Base-by-base conservation (phyloP, 1,140 invertebrate genomes). In the Psilanteris sp. region DNA sequence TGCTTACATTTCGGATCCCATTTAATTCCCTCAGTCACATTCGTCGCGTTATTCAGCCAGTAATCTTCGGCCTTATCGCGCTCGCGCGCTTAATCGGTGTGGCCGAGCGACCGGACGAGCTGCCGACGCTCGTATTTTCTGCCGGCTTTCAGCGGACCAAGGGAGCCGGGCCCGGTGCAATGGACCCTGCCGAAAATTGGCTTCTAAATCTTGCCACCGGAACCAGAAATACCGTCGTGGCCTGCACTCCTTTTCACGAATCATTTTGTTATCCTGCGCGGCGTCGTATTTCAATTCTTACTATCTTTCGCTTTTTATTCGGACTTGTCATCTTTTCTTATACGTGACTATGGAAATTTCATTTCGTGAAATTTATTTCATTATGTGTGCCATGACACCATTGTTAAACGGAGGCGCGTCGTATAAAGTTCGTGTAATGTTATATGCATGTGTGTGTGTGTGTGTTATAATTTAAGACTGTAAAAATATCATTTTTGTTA, bases 121-220 rank as follows among this genome's bases (percentile, higher is more conserved):
- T 54, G 31, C 57, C 57, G 43, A 41, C 39, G 74, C 57, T 72
- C 67, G 59, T 77, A 77, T 77, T 77, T 77, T 70, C 59, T 64
- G 41, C 52, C 55, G 64, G 54, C 54, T 67, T 77, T 72, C 67
- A 71, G 44, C 59, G 54, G 32, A 39, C 55, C 26, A 37, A 50
- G 48, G 27, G 57, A 59, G 39, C 52, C 32, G 46, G 52, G 70
- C 67, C 62, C 74, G 71, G 73, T 75, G 74, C 74, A 78, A 77
- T 81, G 82, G 83, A 84, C 84, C 81, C 81, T 79, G 73, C 81
- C 81, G 81, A 84, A 85, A 85, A 85, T 85, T 85, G 84, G 81
- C 84, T 85, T 85, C 84, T 85, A 85, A 84, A 85, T 84, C 84
- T 85, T 84, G 78, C 61, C 77, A 79, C 77, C 77, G 81, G 80